A percentile compares a stretch with the other conserved stretches of the same genome.
Conservation (phyloP, 2,888 invertebrate genomes). For the Isoperla grammatica region DNA sequence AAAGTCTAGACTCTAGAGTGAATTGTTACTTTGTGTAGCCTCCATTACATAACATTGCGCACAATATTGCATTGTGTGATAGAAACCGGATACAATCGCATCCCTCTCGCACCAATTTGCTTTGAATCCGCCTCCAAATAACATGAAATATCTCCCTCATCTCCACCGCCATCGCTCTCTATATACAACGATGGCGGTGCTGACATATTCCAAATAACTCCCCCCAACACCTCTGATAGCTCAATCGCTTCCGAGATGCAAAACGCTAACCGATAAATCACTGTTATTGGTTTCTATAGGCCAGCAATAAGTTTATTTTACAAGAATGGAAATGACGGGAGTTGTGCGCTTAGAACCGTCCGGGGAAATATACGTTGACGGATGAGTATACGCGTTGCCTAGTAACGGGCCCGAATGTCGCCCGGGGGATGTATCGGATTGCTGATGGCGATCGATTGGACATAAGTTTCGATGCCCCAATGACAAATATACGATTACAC, state of each 20-base stretch:
- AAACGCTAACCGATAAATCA: neutral
- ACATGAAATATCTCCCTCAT: too few species aligned
- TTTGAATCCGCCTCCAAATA: too few species aligned
- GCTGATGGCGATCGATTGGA: neutral
- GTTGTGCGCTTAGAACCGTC: neutral
- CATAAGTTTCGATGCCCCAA: neutral
- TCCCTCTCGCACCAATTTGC: too few species aligned
- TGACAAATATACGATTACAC: neutral
- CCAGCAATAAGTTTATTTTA: neutral
- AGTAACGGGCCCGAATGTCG: neutral
- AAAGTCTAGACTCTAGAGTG: too few species aligned
- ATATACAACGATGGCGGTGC: neutral
- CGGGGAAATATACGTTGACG: neutral
- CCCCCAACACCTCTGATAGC: neutral
- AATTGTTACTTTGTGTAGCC: too few species aligned
- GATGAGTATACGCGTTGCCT: neutral
- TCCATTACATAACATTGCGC: too few species aligned
- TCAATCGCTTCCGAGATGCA: neutral
- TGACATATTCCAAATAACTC: neutral
- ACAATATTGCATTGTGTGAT: too few species aligned
- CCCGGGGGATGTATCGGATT: neutral
- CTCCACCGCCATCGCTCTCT: too few species aligned
- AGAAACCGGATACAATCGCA: too few species aligned
- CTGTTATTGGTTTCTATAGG: constrained; percentile 3
- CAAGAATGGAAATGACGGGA: neutral